Percentiles rank a stretch among this genome's conserved stretches.
Evolutionary conservation across 2,888 invertebrate genomes (phyloP).

Genomic region (Mechanitis messenoides): DNA sequence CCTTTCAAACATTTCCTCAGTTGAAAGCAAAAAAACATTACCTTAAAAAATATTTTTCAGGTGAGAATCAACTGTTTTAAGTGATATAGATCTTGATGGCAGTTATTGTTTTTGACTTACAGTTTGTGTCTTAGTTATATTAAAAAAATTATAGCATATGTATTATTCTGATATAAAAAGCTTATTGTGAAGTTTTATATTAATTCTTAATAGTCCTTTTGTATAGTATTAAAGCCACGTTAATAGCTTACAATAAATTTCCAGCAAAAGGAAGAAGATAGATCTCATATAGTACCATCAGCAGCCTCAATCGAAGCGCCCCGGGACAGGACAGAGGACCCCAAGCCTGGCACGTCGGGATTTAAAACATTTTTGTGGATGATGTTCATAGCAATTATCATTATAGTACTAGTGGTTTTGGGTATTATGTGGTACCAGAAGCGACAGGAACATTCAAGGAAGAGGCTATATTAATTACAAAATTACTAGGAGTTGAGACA

Average conservation of each 20-base stretch:
- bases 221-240: neutral
- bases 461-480: conserved; percentile 80
- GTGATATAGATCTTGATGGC: too few species aligned
- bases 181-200: too few species aligned
- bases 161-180: too few species aligned
- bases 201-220: too few species aligned
- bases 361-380: conserved; percentile 93
- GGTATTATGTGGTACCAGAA: conserved; percentile 96
- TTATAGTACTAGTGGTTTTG: conserved; percentile 89
- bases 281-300: conserved; percentile 90
- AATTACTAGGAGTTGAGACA: conserved; percentile 6
- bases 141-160: too few species aligned
- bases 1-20: too few species aligned
- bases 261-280: conserved; percentile 81
- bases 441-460: conserved; percentile 90
- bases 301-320: conserved; percentile 94
- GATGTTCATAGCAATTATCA: conserved; percentile 87
- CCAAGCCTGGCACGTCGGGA: conserved; percentile 91
- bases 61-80: too few species aligned
- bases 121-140: too few species aligned
- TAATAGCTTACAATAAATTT: conserved; percentile 26
- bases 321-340: conserved; percentile 92
- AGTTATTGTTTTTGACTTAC: too few species aligned
- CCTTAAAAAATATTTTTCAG: too few species aligned
- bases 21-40: too few species aligned